phyloP scores from a whole-genome alignment of 1,140 invertebrate genomes.

The Cherax quadricarinatus region DNA sequence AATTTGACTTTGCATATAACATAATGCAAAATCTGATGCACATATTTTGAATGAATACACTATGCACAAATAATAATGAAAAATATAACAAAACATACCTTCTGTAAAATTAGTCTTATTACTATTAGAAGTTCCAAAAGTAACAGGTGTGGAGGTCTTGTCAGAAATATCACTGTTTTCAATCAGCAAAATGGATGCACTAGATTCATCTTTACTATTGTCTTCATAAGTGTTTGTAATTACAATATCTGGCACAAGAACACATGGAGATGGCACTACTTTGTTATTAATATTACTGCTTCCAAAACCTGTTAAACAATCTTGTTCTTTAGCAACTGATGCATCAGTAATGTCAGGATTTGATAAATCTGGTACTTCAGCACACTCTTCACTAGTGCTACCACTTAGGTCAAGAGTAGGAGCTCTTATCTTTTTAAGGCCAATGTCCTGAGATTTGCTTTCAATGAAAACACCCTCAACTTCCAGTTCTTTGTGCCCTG shows the following conservation, averaged over 20 bases:
- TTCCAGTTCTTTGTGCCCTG: constrained; percentile 57
- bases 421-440: constrained; percentile 73
- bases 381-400: constrained; percentile 32
- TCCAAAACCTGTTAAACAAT: not conserved
- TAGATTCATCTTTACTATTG: constrained; percentile 81
- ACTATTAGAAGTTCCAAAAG: not conserved
- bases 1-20: no score
- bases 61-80: no score
- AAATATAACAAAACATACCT: constrained; percentile 18
- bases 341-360: not conserved
- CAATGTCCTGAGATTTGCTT: constrained; percentile 54
- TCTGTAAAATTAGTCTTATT: not conserved
- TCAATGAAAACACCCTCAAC: constrained; percentile 72
- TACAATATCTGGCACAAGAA: constrained; percentile 51
- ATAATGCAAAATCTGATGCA: no score
- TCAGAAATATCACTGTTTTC: constrained; percentile 25
- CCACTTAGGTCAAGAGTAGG: constrained; percentile 85
- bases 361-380: constrained; percentile 41
- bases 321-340: not conserved
- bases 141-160: not conserved
- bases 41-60: no score
- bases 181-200: not conserved
- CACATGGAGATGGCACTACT: not conserved
- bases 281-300: not conserved
- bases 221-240: constrained; percentile 74